A percentile compares a stretch with the other conserved stretches of the same genome.
These are phyloP conservation scores for Sciurus vulgaris DNA, from an alignment of 2,797 vertebrate genomes.

Conservation along the genomic window DNA sequence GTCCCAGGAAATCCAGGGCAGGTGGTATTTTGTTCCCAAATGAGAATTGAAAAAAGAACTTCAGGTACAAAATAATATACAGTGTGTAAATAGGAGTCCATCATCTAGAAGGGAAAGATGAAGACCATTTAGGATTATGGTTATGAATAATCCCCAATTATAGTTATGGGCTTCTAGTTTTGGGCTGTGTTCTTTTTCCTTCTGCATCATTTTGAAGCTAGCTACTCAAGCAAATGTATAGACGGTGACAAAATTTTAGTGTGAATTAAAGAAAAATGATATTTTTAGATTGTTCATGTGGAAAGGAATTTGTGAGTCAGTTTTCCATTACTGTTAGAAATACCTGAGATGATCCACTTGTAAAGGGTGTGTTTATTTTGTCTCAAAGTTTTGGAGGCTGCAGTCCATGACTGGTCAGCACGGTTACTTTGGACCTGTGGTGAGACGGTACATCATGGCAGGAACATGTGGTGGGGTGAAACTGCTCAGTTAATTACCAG, in stretches of 20 bases:
- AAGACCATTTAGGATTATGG: not conserved
- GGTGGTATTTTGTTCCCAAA: constrained; percentile 2
- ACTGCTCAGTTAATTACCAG: not conserved
- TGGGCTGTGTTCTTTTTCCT: no score
- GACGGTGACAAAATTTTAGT: not conserved
- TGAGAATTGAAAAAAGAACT: constrained; percentile 23
- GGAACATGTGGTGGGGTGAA: not conserved
- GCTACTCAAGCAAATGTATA: not conserved
- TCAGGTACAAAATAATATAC: not conserved
- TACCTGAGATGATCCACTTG: not conserved
- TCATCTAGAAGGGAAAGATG: not conserved
- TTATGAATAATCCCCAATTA: not conserved
- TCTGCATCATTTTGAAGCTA: not conserved
- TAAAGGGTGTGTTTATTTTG: not conserved
- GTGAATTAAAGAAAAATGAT: constrained; percentile 45
- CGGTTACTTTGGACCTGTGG: not conserved
- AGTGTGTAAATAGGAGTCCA: not conserved
- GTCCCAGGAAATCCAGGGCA: not conserved
- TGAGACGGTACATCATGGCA: not conserved
- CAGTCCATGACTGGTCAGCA: not conserved
- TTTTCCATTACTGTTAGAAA: not conserved
- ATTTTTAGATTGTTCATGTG: not conserved
- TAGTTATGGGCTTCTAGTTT: not conserved
- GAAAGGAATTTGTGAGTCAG: not conserved
- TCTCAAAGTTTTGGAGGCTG: not conserved